phyloP scores from a whole-genome alignment of 2,888 invertebrate species.

The Acheta domesticus region DNA sequence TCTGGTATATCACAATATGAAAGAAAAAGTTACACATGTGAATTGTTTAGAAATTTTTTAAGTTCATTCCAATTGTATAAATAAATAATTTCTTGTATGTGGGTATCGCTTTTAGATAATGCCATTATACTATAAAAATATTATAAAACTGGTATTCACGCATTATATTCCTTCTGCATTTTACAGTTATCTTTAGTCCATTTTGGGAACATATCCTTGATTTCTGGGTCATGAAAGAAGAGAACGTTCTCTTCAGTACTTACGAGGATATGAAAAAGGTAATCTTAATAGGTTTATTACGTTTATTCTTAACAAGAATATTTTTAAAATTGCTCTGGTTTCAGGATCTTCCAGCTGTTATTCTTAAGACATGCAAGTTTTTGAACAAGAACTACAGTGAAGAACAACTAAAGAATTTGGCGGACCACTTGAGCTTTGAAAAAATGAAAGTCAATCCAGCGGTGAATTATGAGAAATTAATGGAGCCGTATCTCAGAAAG shows the following conservation, averaged over 20 bases:
- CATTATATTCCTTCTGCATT: neutral
- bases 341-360: slow-evolving; percentile 51
- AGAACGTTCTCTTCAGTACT: slow-evolving; percentile 68
- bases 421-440: slow-evolving; percentile 57
- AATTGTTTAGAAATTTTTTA: too few relatives aligned
- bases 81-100: too few relatives aligned
- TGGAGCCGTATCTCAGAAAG: neutral
- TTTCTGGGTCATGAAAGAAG: slow-evolving; percentile 66
- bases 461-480: slow-evolving; percentile 52
- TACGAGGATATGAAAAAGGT: neutral
- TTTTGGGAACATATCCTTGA: slow-evolving; percentile 60
- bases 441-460: slow-evolving; percentile 59
- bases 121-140: too few relatives aligned
- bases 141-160: too few relatives aligned
- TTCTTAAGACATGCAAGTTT: slow-evolving; percentile 53
- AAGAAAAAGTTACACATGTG: too few relatives aligned
- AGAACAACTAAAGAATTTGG: slow-evolving; percentile 49
- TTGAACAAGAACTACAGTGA: slow-evolving; percentile 49
- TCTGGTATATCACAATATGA: too few relatives aligned
- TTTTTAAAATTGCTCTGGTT: slow-evolving; percentile 46
- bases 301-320: neutral
- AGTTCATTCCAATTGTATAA: too few relatives aligned
- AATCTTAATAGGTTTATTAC: neutral
- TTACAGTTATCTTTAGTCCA: slow-evolving; percentile 45
- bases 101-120: too few relatives aligned